Conservation (phyloP, 2,113 vertebrate species). For the Riparia riparia region DNA sequence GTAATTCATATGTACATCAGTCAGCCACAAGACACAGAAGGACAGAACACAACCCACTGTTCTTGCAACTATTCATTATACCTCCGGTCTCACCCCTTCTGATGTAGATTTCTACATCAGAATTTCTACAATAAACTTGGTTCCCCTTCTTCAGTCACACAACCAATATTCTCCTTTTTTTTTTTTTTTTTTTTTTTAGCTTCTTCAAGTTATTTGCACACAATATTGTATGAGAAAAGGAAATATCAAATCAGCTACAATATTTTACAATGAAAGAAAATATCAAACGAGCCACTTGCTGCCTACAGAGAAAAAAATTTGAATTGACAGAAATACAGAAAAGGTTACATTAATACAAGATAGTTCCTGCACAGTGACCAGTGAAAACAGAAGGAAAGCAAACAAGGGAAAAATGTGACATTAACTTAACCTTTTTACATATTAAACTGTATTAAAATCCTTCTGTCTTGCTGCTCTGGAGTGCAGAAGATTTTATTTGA, state of each 20-base stretch:
- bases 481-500: conserved; percentile 24
- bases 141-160: neutral
- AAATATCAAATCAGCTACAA: neutral
- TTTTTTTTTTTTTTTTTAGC: neutral
- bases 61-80: neutral
- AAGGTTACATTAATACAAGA: conserved; percentile 19
- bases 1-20: neutral
- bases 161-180: neutral
- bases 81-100: neutral
- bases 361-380: neutral
- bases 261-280: neutral
- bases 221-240: neutral
- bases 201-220: neutral
- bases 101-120: neutral
- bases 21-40: neutral
- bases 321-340: neutral
- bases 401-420: conserved; percentile 6
- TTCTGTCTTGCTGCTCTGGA: neutral
- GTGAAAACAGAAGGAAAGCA: neutral
- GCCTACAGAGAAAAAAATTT: neutral
- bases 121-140: neutral
- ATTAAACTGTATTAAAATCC: conserved; percentile 53
- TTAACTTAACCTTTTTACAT: conserved; percentile 68
- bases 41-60: neutral
- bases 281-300: neutral